These are phyloP conservation scores for Odontophorus gujanensis DNA, from an alignment of 2,113 vertebrate genomes.

Conservation along the genomic window DNA sequence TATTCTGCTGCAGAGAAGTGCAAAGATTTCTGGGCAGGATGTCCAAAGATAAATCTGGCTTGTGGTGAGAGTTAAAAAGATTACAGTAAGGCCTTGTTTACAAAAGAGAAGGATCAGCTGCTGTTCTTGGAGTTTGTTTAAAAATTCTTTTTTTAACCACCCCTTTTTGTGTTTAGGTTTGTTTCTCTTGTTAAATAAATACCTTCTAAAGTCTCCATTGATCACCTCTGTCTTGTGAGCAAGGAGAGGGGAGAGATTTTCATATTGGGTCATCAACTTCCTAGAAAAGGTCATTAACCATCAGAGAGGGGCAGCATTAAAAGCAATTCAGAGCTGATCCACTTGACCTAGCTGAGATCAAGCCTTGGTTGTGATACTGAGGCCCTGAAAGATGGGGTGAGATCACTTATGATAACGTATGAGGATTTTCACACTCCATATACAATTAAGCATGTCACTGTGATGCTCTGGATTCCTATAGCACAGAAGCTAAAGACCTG, in stretches of 20 bases:
- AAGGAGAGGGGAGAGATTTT: not conserved
- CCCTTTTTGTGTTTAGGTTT: slow-evolving; percentile 78
- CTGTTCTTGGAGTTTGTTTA: slow-evolving; percentile 78
- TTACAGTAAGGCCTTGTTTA: slow-evolving; percentile 79
- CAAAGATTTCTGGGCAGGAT: slow-evolving; percentile 56
- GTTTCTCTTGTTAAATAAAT: slow-evolving; percentile 80
- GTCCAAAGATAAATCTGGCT: slow-evolving; percentile 71
- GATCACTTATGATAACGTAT: not conserved
- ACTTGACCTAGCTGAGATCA: not conserved
- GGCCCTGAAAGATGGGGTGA: not conserved
- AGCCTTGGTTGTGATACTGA: not conserved
- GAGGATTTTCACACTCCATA: not conserved
- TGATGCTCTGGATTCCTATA: not conserved
- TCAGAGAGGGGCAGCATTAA: not conserved
- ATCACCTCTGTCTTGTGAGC: slow-evolving; percentile 30
- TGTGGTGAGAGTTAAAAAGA: slow-evolving; percentile 66
- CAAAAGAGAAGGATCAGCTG: slow-evolving; percentile 71
- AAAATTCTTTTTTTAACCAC: slow-evolving; percentile 80
- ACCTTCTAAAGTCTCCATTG: slow-evolving; percentile 68
- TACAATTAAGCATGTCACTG: not conserved
- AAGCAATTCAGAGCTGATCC: not conserved
- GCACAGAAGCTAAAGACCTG: not conserved
- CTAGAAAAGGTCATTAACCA: not conserved
- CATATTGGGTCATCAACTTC: not conserved
- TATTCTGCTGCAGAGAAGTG: slow-evolving; percentile 43